Percentiles rank a stretch among this genome's conserved stretches.
These are phyloP conservation scores for Entelurus aequoreus DNA, from an alignment of 2,113 vertebrate species.

Conservation along the genomic window DNA sequence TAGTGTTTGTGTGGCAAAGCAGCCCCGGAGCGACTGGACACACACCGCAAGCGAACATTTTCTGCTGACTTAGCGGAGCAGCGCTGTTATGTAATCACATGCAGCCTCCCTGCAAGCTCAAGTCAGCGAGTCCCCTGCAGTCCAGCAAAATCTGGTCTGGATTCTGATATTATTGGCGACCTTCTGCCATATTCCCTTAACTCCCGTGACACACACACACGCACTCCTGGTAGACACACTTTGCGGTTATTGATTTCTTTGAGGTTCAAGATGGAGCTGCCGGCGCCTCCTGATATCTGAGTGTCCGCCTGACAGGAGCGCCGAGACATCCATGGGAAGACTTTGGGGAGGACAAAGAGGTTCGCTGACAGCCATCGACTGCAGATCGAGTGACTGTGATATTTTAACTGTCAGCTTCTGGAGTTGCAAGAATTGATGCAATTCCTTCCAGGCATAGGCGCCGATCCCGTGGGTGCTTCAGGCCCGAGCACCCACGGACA, in stretches of 20 bases:
- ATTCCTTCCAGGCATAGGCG: conserved; percentile 25
- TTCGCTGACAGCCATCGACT: conserved; percentile 20
- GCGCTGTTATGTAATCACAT: conserved; percentile 26
- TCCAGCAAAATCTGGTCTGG: conserved; percentile 11
- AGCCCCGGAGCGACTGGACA: neutral
- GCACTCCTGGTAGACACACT: neutral
- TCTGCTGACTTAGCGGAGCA: neutral
- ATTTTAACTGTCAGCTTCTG: conserved; percentile 31
- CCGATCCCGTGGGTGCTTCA: too few relatives aligned
- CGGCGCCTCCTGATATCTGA: conserved; percentile 45
- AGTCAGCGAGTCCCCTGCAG: conserved; percentile 20
- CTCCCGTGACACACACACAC: conserved; percentile 12
- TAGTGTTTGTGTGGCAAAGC: conserved; percentile 5
- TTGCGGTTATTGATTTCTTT: conserved; percentile 45
- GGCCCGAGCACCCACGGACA: too few relatives aligned
- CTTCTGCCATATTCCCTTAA: conserved; percentile 31
- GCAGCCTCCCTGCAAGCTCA: conserved; percentile 8
- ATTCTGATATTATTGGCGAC: conserved; percentile 27
- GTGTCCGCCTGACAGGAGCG: conserved; percentile 32
- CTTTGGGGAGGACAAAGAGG: conserved; percentile 13
- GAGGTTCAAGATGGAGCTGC: conserved; percentile 30
- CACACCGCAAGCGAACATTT: neutral
- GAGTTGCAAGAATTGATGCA: conserved; percentile 3
- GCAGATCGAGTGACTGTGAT: conserved; percentile 27
- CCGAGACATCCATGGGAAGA: conserved; percentile 36